Percentiles rank a stretch among this genome's conserved stretches.
These are phyloP conservation scores for Pegoplata infirma DNA, from an alignment of 2,888 invertebrate species.

Conservation along the genomic window DNA sequence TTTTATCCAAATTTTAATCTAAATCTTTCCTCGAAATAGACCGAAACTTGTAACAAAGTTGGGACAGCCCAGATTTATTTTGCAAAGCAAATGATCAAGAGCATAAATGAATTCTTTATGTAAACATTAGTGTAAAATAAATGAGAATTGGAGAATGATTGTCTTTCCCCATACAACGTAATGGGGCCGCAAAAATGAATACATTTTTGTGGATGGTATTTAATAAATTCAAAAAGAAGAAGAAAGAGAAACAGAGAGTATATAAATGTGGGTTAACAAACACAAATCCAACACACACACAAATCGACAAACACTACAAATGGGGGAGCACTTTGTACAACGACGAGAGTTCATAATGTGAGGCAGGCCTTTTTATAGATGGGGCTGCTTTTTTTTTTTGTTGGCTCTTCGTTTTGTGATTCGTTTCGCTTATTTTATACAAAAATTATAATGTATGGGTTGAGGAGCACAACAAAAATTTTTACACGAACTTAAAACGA, in stretches of 20 bases:
- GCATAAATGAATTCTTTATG: not conserved
- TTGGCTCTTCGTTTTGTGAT: slow-evolving; percentile 41
- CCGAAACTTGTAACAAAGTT: no score
- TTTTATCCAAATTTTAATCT: no score
- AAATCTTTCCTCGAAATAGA: no score
- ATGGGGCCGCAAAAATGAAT: slow-evolving; percentile 57
- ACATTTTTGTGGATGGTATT: slow-evolving; percentile 54
- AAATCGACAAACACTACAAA: not conserved
- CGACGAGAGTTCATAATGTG: slow-evolving; percentile 26
- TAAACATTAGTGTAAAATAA: slow-evolving; percentile 1
- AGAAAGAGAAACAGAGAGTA: not conserved
- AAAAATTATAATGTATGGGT: slow-evolving; percentile 37
- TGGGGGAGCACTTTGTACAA: slow-evolving; percentile 25
- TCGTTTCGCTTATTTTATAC: slow-evolving; percentile 38
- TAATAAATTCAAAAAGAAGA: not conserved
- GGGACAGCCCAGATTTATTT: not conserved
- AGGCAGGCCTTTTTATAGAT: slow-evolving; percentile 56
- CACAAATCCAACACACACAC: not conserved
- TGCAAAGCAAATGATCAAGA: not conserved
- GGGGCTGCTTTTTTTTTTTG: slow-evolving; percentile 53
- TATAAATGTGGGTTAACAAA: slow-evolving; percentile 18
- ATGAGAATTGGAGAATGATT: not conserved
- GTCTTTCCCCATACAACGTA: slow-evolving; percentile 23
- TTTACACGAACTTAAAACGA: slow-evolving; percentile 35
- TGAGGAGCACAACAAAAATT: slow-evolving; percentile 31